phyloP scores from a whole-genome alignment of 2,888 invertebrate genomes.

The Eupithecia exiguata region DNA sequence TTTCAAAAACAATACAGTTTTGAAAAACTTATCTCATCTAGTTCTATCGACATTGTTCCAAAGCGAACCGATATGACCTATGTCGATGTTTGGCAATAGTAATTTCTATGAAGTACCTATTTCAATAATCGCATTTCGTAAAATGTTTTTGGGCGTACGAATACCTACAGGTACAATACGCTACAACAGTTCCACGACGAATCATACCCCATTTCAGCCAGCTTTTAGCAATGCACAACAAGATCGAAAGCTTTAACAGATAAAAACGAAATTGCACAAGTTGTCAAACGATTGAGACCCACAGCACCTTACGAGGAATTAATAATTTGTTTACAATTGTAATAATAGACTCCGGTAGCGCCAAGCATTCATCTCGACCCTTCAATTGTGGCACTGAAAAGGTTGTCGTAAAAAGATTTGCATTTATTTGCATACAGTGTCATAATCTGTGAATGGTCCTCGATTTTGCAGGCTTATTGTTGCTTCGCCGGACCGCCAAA shows the following conservation, averaged over 20 bases:
- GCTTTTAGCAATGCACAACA: background rate
- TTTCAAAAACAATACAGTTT: too few species aligned
- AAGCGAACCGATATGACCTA: too few species aligned
- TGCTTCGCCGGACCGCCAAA: slow-evolving; percentile 40
- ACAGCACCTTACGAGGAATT: slow-evolving; percentile 36
- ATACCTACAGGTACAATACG: too few species aligned
- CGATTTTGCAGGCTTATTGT: slow-evolving; percentile 63
- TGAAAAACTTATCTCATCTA: too few species aligned
- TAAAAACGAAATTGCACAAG: background rate
- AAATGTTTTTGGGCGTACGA: too few species aligned
- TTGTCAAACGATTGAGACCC: background rate
- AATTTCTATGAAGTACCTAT: too few species aligned
- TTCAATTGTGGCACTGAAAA: slow-evolving; percentile 60
- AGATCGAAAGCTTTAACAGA: background rate
- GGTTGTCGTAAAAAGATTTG: slow-evolving; percentile 66
- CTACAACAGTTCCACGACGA: too few species aligned
- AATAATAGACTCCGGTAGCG: slow-evolving; percentile 71
- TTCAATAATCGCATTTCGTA: too few species aligned
- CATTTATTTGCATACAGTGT: slow-evolving; percentile 77
- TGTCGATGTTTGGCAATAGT: too few species aligned
- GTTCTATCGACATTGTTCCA: too few species aligned
- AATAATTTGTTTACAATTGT: slow-evolving; percentile 63
- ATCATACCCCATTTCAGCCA: background rate
- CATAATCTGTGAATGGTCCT: slow-evolving; percentile 64
- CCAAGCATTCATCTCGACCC: slow-evolving; percentile 52